phyloP scores from a whole-genome alignment of 2,888 invertebrate genomes.

The Drosophila kambysellisi region DNA sequence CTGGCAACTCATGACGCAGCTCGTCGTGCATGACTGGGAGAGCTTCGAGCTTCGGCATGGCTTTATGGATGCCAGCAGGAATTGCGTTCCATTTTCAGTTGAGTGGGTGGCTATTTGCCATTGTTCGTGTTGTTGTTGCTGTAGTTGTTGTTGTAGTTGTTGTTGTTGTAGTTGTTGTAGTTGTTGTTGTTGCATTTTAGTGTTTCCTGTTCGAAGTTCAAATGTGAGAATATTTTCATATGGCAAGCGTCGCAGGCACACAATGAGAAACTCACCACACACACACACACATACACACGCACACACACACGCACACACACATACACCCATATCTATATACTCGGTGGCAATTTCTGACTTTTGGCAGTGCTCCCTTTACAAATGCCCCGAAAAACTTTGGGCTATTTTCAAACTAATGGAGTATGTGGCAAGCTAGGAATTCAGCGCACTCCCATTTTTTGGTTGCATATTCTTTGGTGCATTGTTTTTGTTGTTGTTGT shows the following conservation, averaged over 20 bases:
- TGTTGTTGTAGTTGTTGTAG: conserved; percentile 51
- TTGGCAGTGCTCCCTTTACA: conserved; percentile 65
- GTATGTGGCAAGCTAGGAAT: conserved; percentile 64
- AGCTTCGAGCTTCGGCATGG: conserved; percentile 67
- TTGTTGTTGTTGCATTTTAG: conserved; percentile 69
- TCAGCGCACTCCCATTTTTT: conserved; percentile 66
- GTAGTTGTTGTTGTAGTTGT: conserved; percentile 21
- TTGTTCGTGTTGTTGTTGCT: conserved; percentile 6
- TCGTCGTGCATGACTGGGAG: conserved; percentile 58
- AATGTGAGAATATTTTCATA: conserved; percentile 79
- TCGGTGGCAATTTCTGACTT: conserved; percentile 1
- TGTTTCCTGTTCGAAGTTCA: conserved; percentile 81
- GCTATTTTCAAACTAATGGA: conserved; percentile 74
- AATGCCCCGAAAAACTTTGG: conserved; percentile 62
- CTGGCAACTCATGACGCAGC: conserved; percentile 17
- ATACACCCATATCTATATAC: not conserved
- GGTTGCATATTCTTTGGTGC: conserved; percentile 20
- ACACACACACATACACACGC: not conserved
- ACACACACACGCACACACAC: not conserved
- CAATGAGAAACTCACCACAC: conserved; percentile 32
- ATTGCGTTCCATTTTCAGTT: conserved; percentile 40
- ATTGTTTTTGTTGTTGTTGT: not conserved
- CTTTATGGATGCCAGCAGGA: conserved; percentile 58
- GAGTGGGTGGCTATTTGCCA: conserved; percentile 17
- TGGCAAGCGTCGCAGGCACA: conserved; percentile 48